Percentiles rank a stretch among this genome's conserved stretches.
Evolutionary conservation across 2,797 vertebrate genomes (phyloP).

Genomic region (Pelobates cultripes): DNA sequence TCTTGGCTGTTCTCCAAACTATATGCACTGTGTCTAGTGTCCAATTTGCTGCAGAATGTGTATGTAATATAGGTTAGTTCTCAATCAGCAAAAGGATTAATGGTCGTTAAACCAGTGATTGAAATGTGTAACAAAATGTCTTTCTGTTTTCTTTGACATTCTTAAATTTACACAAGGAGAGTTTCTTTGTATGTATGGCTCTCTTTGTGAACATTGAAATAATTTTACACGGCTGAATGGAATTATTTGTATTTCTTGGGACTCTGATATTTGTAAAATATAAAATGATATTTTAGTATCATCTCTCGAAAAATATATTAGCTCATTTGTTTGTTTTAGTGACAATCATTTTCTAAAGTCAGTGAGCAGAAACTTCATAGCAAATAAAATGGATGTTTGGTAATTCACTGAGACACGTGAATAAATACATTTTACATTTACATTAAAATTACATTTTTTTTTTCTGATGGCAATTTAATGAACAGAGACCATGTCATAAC

Average conservation of each 20-base stretch:
- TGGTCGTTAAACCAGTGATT: slow-evolving; percentile 45
- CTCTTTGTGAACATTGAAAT: slow-evolving; percentile 36
- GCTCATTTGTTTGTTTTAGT: slow-evolving; percentile 13
- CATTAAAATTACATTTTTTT: not conserved
- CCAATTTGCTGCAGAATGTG: slow-evolving; percentile 23
- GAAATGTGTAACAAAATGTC: slow-evolving; percentile 43
- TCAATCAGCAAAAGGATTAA: slow-evolving; percentile 49
- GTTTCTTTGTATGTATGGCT: slow-evolving; percentile 27
- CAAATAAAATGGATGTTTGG: slow-evolving; percentile 27
- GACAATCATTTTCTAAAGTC: not conserved
- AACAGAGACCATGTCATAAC: not conserved
- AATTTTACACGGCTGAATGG: slow-evolving; percentile 26
- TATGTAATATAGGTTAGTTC: slow-evolving; percentile 31
- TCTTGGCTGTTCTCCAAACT: slow-evolving; percentile 5
- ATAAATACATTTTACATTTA: slow-evolving; percentile 1
- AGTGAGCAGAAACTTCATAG: slow-evolving; percentile 12
- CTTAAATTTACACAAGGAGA: slow-evolving; percentile 32
- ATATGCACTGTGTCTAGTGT: not conserved
- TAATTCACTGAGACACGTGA: slow-evolving; percentile 24
- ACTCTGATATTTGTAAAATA: slow-evolving; percentile 4
- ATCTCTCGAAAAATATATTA: not conserved
- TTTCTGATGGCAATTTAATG: not conserved
- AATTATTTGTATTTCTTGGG: slow-evolving; percentile 25
- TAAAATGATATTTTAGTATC: slow-evolving; percentile 3
- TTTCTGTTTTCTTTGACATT: slow-evolving; percentile 44